A percentile compares a stretch with the other conserved stretches of the same genome.
Conservation (phyloP, 2,113 vertebrate species). For the Piprites chloris region DNA sequence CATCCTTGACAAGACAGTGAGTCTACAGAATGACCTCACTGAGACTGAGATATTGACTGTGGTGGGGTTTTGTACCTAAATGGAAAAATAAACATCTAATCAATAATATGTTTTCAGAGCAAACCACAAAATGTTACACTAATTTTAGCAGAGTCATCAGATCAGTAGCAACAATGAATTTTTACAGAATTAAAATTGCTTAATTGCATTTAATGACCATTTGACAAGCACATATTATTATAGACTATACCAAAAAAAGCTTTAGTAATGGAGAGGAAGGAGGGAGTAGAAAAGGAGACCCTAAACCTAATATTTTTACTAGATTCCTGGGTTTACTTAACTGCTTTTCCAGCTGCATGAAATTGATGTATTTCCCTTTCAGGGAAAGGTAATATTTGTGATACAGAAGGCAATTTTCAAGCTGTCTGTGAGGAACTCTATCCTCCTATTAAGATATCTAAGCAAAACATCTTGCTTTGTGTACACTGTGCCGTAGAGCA, state of each 20-base stretch:
- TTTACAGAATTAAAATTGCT: slow-evolving; percentile 21
- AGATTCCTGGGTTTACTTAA: background rate
- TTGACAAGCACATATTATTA: background rate
- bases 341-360: background rate
- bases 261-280: background rate
- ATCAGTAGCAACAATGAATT: slow-evolving; percentile 7
- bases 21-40: background rate
- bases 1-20: background rate
- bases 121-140: background rate
- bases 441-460: background rate
- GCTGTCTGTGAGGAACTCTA: background rate
- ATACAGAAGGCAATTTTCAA: slow-evolving; percentile 26
- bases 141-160: slow-evolving; percentile 25
- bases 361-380: background rate
- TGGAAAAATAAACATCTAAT: background rate
- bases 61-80: slow-evolving; percentile 10
- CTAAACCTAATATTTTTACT: background rate
- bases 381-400: slow-evolving; percentile 19
- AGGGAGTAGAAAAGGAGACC: background rate
- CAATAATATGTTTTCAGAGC: slow-evolving; percentile 10
- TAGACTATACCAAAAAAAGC: background rate
- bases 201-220: background rate
- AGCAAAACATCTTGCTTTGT: background rate
- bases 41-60: slow-evolving; percentile 5
- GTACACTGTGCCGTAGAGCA: background rate